These are phyloP conservation scores for Phataginus tetradactyla DNA, from an alignment of 2,797 vertebrate genomes.

Conservation along the genomic window DNA sequence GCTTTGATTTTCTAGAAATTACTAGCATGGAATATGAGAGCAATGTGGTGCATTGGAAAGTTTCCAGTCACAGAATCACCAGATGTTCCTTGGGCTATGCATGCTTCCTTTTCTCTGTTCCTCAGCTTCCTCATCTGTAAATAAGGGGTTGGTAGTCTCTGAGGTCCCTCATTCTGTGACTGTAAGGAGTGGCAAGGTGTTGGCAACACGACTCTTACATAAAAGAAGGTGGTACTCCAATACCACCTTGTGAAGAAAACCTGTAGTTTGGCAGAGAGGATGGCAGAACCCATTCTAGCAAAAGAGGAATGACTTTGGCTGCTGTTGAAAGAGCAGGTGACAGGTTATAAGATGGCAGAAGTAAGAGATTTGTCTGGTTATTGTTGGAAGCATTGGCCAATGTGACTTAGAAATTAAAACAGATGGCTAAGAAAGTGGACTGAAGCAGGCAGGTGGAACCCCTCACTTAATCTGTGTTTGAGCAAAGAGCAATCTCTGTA, in stretches of 20 bases:
- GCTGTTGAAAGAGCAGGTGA: not conserved
- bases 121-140: not conserved
- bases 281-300: not conserved
- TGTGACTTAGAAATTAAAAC: not conserved
- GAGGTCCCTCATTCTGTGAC: not conserved
- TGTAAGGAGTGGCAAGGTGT: not conserved
- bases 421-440: not conserved
- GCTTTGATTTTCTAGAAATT: conserved; percentile 45
- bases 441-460: not conserved
- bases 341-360: not conserved
- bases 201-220: not conserved
- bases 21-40: not conserved
- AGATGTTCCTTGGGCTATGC: not conserved
- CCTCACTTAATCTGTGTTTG: not conserved
- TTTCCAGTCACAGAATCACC: not conserved
- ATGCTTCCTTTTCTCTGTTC: not conserved
- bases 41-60: not conserved
- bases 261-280: not conserved
- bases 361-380: not conserved
- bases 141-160: not conserved
- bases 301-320: not conserved
- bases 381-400: not conserved
- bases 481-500: not conserved
- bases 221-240: not conserved
- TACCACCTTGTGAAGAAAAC: not conserved